Evolutionary conservation across 2,797 vertebrate genomes (phyloP).

Genomic region (Arctocebus calabarensis): DNA sequence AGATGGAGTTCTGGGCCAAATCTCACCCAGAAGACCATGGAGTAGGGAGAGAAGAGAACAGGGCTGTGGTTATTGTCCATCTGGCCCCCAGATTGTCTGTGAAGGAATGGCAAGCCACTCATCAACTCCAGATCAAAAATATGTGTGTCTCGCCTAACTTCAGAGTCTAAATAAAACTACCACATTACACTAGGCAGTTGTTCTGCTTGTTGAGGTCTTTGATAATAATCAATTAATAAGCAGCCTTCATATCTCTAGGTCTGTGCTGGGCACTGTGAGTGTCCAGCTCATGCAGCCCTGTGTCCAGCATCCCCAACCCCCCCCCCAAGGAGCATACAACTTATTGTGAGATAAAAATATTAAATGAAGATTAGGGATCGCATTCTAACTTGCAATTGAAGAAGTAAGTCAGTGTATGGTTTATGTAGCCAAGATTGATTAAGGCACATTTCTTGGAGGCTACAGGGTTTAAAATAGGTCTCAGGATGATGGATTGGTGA

Average conservation of each 20-base stretch:
- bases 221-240: not conserved
- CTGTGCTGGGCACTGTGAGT: not conserved
- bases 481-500: not conserved
- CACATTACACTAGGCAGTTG: not conserved
- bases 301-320: not conserved
- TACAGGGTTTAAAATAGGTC: not conserved
- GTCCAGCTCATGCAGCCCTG: not conserved
- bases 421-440: not conserved
- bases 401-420: not conserved
- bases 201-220: not conserved
- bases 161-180: not conserved
- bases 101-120: not conserved
- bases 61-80: not conserved
- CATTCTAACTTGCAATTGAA: not conserved
- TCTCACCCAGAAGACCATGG: not conserved
- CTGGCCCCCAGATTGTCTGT: not conserved
- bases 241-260: not conserved
- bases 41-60: not conserved
- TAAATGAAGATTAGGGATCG: not conserved
- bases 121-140: not conserved
- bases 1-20: not conserved
- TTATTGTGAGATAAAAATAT: not conserved
- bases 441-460: constrained; percentile 6
- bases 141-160: not conserved
- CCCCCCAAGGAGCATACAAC: not conserved